Evolutionary conservation across 2,113 vertebrate genomes (phyloP), one percentile per base, ranked within the genome.

Genomic region (Rhinichthys klamathensis): DNA sequence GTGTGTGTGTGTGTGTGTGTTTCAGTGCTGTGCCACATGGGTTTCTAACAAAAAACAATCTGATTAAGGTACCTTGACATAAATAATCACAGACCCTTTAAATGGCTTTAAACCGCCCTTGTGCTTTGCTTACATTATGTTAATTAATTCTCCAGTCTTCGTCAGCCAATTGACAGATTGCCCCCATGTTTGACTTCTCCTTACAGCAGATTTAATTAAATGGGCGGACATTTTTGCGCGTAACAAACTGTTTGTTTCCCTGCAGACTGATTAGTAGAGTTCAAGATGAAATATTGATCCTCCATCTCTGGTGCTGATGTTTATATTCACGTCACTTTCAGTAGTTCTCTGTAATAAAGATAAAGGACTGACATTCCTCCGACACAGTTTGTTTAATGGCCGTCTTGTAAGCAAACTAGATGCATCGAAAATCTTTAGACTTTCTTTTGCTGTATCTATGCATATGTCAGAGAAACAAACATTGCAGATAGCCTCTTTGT

Each of bases 251-350:
- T 87, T 89, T 87, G 89, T 89, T 91, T 91, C 91, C 69, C 79
- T 89, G 90, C 65, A 69, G 70, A 82, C 85, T 93, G 92, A 94
- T 93, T 95, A 92, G 91, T 90, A 30, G 67, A 90, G 85, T 90
- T 90, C 89, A 92, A 89, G 92, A 95, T 94, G 94, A 95, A 89
- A 95, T 94, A 95, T 94, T 94, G 93, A 95, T 92, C 86, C 86
- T 78, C 82, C 32, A 63, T 87, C 76, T 49, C 78, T 60, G 82
- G 88, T 85, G 77, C 79, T 79, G 84, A 49, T 90, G 92, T 90
- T 91, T 88, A 87, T 90, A 83, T 85, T 81, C 86, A 84, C 84
- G 86, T 92, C 91, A 91, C 87, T 89, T 88, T 86, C 88, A 56
- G 83, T 80, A 61, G 74, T 69, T 30, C 46, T 56, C 25, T 75